Conservation (phyloP, 1,140 invertebrate genomes). For the Phymorhynchus buccinoides region DNA sequence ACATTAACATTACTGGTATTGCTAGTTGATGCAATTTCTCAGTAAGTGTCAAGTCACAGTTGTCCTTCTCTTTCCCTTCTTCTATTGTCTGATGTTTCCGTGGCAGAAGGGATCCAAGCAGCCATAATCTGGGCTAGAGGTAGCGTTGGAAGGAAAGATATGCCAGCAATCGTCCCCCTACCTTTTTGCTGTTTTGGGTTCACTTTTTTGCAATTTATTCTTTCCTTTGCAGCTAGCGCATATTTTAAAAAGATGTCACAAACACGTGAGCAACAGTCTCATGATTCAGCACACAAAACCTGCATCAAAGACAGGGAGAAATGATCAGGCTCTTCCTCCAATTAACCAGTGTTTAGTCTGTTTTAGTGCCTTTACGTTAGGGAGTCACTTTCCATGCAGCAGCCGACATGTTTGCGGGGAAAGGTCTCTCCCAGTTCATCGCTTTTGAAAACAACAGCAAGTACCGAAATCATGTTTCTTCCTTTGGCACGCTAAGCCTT, state of each 20-base stretch:
- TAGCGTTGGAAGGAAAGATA: background rate
- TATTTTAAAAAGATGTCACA: background rate
- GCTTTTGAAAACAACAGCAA: slow-evolving; percentile 1
- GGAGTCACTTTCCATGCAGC: slow-evolving; percentile 3
- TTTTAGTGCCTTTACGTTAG: slow-evolving; percentile 4
- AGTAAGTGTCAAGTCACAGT: no score
- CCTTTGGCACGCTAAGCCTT: background rate
- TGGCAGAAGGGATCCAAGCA: background rate
- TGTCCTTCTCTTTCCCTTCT: background rate
- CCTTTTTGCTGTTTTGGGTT: background rate
- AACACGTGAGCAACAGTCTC: background rate
- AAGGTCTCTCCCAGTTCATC: background rate
- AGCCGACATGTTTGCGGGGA: background rate
- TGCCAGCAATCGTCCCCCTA: slow-evolving; percentile 35
- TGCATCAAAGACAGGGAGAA: no score
- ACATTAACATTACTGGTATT: no score
- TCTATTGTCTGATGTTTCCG: background rate
- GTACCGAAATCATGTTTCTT: slow-evolving; percentile 14
- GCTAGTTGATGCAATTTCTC: no score
- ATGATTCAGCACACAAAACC: background rate
- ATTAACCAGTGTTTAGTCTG: slow-evolving; percentile 10
- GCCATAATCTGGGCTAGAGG: background rate
- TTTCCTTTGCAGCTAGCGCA: slow-evolving; percentile 34
- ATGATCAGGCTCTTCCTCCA: background rate
- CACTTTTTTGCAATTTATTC: slow-evolving; percentile 7